Conservation (phyloP, 2,113 vertebrate species). For the Isurus oxyrinchus region DNA sequence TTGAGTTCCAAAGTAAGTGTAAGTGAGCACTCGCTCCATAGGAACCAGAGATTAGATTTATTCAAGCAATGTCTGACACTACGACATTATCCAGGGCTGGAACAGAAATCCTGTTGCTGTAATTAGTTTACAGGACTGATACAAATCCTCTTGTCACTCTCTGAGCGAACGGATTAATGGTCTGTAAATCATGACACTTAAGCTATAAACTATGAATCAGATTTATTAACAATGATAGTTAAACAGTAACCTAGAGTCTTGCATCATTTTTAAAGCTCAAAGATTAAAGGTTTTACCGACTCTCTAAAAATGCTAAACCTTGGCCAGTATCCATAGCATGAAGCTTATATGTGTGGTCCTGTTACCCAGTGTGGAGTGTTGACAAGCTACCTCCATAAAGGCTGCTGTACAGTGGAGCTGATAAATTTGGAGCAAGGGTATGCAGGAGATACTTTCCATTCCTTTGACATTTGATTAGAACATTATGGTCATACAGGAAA, state of each 20-base stretch:
- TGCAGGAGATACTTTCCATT: neutral
- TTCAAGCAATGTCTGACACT: neutral
- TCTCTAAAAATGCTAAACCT: neutral
- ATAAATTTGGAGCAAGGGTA: neutral
- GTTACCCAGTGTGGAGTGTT: neutral
- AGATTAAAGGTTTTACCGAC: neutral
- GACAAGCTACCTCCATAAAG: neutral
- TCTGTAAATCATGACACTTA: neutral
- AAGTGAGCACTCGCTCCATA: neutral
- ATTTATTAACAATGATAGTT: neutral
- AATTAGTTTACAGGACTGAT: neutral
- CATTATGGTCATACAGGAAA: neutral
- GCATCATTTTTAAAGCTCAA: neutral
- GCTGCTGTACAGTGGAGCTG: neutral
- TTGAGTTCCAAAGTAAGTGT: neutral
- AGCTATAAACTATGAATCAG: neutral
- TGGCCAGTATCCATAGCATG: neutral
- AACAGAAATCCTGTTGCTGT: neutral
- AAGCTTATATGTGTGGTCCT: neutral
- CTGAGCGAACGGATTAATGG: neutral
- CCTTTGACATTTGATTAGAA: neutral
- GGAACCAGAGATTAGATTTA: neutral
- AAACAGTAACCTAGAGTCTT: neutral
- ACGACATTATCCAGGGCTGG: neutral
- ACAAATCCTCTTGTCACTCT: neutral